phyloP scores from a whole-genome alignment of 2,888 invertebrate species.

The Platycheirus rosarum region DNA sequence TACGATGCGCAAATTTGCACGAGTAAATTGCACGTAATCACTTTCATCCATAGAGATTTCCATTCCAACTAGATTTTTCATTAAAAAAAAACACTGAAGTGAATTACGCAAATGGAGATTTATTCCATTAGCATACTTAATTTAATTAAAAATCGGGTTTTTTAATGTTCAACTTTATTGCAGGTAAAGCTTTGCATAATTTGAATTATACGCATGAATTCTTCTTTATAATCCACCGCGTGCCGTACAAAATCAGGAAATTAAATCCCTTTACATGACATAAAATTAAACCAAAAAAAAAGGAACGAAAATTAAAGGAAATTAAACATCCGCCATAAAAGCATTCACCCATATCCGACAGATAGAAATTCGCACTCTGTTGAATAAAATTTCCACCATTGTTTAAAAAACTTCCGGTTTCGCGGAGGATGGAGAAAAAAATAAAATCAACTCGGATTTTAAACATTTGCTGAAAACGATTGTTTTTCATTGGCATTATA shows the following conservation, averaged over 20 bases:
- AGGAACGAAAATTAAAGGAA: conserved; percentile 43
- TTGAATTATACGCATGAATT: conserved; percentile 31
- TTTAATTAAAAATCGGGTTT: conserved; percentile 1
- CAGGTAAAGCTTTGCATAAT: conserved; percentile 9
- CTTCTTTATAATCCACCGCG: conserved; percentile 10
- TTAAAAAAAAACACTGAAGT: background rate
- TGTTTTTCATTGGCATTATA: conserved; percentile 14
- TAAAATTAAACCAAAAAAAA: conserved; percentile 33
- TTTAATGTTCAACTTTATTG: conserved; percentile 11
- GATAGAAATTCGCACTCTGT: background rate
- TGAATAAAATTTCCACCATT: conserved; percentile 26
- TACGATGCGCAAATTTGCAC: background rate
- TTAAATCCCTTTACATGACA: conserved; percentile 46
- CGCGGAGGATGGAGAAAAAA: background rate
- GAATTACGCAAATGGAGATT: background rate
- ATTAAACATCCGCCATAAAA: conserved; percentile 57
- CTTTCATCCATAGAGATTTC: background rate
- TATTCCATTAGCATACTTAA: conserved; percentile 11
- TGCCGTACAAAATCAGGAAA: conserved; percentile 35
- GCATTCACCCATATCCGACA: conserved; percentile 41
- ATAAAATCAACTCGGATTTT: conserved; percentile 6
- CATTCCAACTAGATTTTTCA: background rate
- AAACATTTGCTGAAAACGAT: conserved; percentile 22
- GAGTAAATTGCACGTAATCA: background rate
- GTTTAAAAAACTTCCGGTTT: conserved; percentile 19